These are phyloP conservation scores for Cephus runcator DNA, from an alignment of 2,888 invertebrate genomes.

Conservation along the genomic window DNA sequence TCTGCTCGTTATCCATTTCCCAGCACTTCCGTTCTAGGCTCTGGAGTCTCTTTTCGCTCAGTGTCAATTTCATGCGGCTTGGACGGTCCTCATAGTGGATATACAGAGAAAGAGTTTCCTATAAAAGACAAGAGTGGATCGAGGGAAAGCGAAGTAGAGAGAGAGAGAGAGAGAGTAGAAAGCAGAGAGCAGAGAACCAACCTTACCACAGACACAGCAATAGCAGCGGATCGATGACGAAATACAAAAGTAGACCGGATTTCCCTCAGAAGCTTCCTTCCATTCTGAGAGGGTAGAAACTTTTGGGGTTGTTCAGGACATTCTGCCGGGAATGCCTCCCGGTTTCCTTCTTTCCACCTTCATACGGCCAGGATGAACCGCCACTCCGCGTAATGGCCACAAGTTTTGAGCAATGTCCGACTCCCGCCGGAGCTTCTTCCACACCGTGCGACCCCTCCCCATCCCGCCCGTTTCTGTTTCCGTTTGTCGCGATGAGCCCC, in stretches of 20 bases:
- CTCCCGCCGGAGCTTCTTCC: slow-evolving; percentile 15
- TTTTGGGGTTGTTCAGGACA: slow-evolving; percentile 27
- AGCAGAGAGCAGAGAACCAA: background rate
- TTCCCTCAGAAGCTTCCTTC: slow-evolving; percentile 36
- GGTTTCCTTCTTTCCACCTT: background rate
- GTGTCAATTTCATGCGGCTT: background rate
- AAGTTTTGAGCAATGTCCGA: slow-evolving; percentile 52
- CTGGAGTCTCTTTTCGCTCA: background rate
- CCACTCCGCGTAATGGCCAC: slow-evolving; percentile 43
- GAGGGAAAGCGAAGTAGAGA: slow-evolving; percentile 23
- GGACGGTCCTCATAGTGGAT: background rate
- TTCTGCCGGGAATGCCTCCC: slow-evolving; percentile 6
- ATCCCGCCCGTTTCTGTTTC: background rate
- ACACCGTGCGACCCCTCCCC: background rate
- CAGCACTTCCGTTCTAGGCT: background rate
- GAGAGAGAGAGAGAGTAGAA: background rate
- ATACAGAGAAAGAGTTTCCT: background rate
- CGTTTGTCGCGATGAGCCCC: slow-evolving; percentile 3
- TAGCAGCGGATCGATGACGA: slow-evolving; percentile 10
- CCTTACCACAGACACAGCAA: slow-evolving; percentile 12
- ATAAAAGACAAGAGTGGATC: background rate
- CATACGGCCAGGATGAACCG: slow-evolving; percentile 19
- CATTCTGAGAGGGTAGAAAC: slow-evolving; percentile 26
- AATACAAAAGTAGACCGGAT: slow-evolving; percentile 32
- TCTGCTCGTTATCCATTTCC: background rate